Conservation (phyloP, 2,113 vertebrate species). For the Dermatemys mawii region DNA sequence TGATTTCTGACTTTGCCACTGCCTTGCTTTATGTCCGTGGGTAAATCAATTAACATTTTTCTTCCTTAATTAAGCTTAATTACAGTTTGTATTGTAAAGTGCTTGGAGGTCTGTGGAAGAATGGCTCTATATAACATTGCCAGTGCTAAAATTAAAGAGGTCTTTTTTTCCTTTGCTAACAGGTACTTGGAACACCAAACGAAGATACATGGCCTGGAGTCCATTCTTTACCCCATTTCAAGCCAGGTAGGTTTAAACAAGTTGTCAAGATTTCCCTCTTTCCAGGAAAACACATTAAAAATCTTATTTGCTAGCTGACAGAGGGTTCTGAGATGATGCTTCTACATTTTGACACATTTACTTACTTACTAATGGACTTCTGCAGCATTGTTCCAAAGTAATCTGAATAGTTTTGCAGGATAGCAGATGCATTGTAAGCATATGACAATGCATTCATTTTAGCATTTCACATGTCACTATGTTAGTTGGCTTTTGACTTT, state of each 20-base stretch:
- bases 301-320: neutral
- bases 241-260: conserved; percentile 84
- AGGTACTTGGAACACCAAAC: conserved; percentile 94
- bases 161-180: neutral
- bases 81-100: neutral
- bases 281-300: neutral
- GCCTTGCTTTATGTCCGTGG: neutral
- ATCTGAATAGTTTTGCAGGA: neutral
- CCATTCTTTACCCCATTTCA: conserved; percentile 93
- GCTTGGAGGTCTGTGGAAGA: neutral
- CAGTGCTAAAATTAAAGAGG: neutral
- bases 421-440: neutral
- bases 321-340: neutral
- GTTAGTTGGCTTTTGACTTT: neutral
- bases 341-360: neutral
- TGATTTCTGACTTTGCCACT: neutral
- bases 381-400: neutral
- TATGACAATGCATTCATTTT: neutral
- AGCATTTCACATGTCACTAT: neutral
- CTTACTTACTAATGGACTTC: neutral
- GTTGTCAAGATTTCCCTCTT: neutral
- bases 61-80: neutral
- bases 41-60: neutral
- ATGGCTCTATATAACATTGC: neutral
- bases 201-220: conserved; percentile 96